Base-by-base conservation (phyloP, 1,140 invertebrate genomes). In the Pseudobourletiella spinata region DNA sequence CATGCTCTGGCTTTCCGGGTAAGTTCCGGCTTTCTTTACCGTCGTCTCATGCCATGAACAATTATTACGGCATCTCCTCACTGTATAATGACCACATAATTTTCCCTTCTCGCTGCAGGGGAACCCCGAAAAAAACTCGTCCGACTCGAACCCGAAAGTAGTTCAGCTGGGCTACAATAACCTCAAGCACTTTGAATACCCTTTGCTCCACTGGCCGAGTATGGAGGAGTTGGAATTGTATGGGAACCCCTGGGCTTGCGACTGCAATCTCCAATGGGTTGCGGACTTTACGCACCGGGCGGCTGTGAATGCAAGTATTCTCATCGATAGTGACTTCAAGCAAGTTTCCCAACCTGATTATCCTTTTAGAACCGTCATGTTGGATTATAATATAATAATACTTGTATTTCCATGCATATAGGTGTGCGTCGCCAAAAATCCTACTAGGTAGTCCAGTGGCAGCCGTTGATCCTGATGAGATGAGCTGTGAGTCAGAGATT, bases 201-300 rank as follows among this genome's bases (percentile, higher is more conserved):
- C 39, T 18, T 25, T 66, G 14, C 51, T 69, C 0, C 1, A 22
- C 3, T 69, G 68, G 68, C 58, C 52, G 51, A 29, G 28, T 20
- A 15, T 69, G 32, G 64, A 69, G 29, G 39, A 50, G 22, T 32
- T 69, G 3, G 65, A 64, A 4, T 56, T 69, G 2, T n/a, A n/a
- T 26, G 15, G 50, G n/a, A 69, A 69, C 39, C 62, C 59, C 15
- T 69, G 68, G 68, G 43, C 59, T 42, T 69, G 68, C 42, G 68
- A 69, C 26, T 69, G 68, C 24, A 64, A 69, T 54, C 39, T 69
- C 14, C 64, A 69, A 60, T 69, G 68, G 68, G 57, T 66, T 24
- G 18, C 64, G 2, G 54, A 59, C 2, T 65, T 62, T 20, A 28
- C 18, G 24, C 20, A 28, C 6, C 24, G 60, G n/a, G 58, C 54